A percentile compares a stretch with the other conserved stretches of the same genome.
Conservation (phyloP, 2,797 vertebrate species). For the Micrastur ruficollis region DNA sequence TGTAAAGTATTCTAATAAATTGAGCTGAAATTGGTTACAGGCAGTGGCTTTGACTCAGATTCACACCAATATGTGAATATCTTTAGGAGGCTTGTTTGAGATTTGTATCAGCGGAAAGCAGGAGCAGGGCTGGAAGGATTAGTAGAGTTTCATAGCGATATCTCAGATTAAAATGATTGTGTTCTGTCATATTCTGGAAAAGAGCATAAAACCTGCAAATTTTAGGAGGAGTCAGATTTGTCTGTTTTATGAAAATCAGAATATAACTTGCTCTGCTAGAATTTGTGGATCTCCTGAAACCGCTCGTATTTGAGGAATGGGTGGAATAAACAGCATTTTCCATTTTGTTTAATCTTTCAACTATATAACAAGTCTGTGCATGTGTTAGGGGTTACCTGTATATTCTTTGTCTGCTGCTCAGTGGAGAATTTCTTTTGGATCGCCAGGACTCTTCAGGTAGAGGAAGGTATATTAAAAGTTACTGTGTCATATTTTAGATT, state of each 20-base stretch:
- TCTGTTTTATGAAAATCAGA: neutral
- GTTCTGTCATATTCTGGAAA: neutral
- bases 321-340: neutral
- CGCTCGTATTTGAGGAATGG: neutral
- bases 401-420: neutral
- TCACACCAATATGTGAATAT: neutral
- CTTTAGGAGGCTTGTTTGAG: neutral
- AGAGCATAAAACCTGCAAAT: neutral
- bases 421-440: neutral
- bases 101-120: neutral
- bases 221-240: neutral
- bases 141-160: neutral
- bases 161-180: neutral
- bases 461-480: neutral
- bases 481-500: neutral
- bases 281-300: neutral
- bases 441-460: neutral
- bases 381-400: neutral
- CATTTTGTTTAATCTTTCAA: neutral
- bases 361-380: neutral
- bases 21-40: constrained; percentile 9
- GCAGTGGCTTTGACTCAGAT: constrained; percentile 3
- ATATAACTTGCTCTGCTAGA: neutral
- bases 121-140: neutral
- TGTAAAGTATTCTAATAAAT: constrained; percentile 13